Conservation (phyloP, 2,113 vertebrate genomes). For the Sorex fumeus region DNA sequence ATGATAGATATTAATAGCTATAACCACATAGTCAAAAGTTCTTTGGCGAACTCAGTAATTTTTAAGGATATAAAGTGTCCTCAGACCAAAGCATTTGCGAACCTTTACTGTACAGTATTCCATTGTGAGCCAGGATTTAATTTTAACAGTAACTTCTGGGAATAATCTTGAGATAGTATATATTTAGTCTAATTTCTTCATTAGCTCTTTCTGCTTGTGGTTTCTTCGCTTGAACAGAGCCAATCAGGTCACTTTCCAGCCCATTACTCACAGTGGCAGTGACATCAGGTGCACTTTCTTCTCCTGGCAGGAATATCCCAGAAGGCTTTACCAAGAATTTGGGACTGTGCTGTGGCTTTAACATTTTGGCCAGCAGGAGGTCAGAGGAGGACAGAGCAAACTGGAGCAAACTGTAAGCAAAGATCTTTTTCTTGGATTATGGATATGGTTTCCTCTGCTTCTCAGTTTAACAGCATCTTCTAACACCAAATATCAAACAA, state of each 20-base stretch:
- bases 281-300: conserved; percentile 74
- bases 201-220: conserved; percentile 57
- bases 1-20: conserved; percentile 8
- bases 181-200: conserved; percentile 70
- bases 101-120: conserved; percentile 15
- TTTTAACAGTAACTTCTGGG: conserved; percentile 69
- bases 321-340: conserved; percentile 74
- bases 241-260: conserved; percentile 48
- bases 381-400: conserved; percentile 77
- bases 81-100: conserved; percentile 41
- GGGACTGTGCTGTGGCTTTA: conserved; percentile 74
- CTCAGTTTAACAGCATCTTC: conserved; percentile 59
- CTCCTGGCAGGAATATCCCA: conserved; percentile 63
- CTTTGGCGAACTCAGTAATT: conserved; percentile 13
- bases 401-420: conserved; percentile 62
- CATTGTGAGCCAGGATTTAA: conserved; percentile 55
- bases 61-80: conserved; percentile 49
- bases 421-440: conserved; percentile 76
- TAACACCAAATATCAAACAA: conserved; percentile 64
- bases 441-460: conserved; percentile 66
- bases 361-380: conserved; percentile 63
- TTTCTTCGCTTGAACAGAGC: conserved; percentile 34
- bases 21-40: conserved; percentile 34
- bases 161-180: conserved; percentile 67
- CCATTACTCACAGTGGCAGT: conserved; percentile 27